Percentiles rank a stretch among this genome's conserved stretches.
Conservation (phyloP, 2,888 invertebrate species). For the Leptogaster cylindrica region DNA sequence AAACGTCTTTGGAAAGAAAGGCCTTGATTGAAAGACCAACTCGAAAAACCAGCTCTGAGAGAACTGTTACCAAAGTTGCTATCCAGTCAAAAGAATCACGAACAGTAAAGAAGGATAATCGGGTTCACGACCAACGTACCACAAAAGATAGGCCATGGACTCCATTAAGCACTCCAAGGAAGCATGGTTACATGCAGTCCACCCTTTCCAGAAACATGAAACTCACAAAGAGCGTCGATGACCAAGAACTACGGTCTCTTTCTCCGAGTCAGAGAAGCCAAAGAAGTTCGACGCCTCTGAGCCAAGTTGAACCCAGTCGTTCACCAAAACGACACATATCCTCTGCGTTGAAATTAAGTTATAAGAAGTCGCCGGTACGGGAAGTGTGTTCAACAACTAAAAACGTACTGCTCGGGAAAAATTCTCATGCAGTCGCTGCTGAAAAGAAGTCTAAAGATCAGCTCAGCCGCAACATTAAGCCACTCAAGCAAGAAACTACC, state of each 20-base stretch:
- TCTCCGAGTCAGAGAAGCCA: conserved; percentile 48
- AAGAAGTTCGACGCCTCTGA: conserved; percentile 46
- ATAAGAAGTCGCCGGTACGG: not conserved
- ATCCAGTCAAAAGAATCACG: not conserved
- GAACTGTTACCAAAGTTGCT: not conserved
- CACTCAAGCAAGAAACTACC: conserved; percentile 53
- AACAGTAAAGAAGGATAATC: conserved; percentile 1
- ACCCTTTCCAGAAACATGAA: conserved; percentile 67
- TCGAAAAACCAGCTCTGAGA: not conserved
- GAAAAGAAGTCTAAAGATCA: conserved; percentile 3
- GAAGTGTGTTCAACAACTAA: not conserved
- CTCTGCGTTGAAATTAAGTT: not conserved
- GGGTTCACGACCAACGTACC: conserved; percentile 32
- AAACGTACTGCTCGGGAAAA: not conserved
- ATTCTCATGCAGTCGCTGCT: not conserved
- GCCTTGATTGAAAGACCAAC: not conserved
- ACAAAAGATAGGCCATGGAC: conserved; percentile 38
- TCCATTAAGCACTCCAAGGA: conserved; percentile 42
- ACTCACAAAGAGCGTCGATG: conserved; percentile 56
- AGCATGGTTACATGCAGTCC: conserved; percentile 68
- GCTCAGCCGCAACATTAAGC: not conserved
- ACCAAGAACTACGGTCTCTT: conserved; percentile 50
- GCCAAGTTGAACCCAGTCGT: conserved; percentile 49
- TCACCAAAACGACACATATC: conserved; percentile 24
- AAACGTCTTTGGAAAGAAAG: conserved; percentile 28